Percentiles rank a stretch among this genome's conserved stretches.
Conservation (phyloP, 2,113 vertebrate genomes). For the Aepyceros melampus region DNA sequence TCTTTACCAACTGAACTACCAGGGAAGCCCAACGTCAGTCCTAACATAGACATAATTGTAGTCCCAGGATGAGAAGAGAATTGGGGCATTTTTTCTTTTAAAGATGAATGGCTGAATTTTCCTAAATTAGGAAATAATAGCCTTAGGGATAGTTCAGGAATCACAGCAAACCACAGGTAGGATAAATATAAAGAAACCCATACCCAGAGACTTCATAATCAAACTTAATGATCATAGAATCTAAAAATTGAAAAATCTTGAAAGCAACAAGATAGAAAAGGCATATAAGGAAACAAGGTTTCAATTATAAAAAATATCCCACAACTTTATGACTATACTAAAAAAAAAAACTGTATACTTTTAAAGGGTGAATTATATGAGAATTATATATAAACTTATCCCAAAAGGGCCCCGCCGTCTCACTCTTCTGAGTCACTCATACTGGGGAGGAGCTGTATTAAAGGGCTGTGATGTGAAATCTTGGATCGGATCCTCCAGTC, state of each 20-base stretch:
- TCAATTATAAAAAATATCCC: background rate
- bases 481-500: background rate
- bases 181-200: background rate
- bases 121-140: too few species aligned
- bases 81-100: background rate
- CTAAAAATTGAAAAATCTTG: background rate
- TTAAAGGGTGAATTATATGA: background rate
- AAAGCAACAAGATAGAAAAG: background rate
- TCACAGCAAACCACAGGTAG: background rate
- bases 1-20: background rate
- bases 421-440: background rate
- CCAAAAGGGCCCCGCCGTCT: background rate
- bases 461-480: background rate
- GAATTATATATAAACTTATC: background rate
- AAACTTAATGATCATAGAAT: background rate
- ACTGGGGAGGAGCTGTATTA: background rate
- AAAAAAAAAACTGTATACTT: background rate
- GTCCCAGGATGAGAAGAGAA: background rate
- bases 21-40: background rate
- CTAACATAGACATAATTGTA: background rate
- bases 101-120: background rate
- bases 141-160: background rate
- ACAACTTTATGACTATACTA: background rate
- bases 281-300: background rate
- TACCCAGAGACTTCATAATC: background rate